Conservation (phyloP, 2,888 invertebrate species). For the Tipula vernalis region DNA sequence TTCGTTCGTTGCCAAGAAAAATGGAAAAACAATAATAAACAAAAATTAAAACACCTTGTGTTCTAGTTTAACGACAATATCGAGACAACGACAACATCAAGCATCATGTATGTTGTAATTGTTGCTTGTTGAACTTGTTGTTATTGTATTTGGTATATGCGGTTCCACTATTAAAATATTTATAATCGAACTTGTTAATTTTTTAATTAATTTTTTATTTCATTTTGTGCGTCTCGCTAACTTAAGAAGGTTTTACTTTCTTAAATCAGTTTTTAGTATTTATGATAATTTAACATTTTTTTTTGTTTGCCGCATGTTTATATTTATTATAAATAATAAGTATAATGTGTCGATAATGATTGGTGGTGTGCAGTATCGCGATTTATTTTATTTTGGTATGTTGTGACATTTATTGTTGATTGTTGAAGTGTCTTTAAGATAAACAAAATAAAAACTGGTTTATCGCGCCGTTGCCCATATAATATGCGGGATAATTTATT, state of each 20-base stretch:
- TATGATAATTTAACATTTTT: neutral
- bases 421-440: neutral
- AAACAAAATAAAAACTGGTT: neutral
- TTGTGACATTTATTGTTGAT: neutral
- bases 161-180: neutral
- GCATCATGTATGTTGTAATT: neutral
- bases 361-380: neutral
- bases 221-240: neutral
- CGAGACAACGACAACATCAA: neutral
- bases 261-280: neutral
- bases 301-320: neutral
- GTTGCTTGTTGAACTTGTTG: neutral
- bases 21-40: neutral
- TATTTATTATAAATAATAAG: too few relatives aligned
- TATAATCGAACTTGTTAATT: neutral
- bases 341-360: neutral
- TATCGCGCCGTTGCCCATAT: neutral
- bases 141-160: neutral
- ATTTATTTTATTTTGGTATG: neutral
- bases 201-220: neutral
- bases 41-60: neutral
- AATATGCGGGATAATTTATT: neutral
- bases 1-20: neutral
- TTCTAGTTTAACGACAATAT: neutral
- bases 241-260: neutral